These are phyloP conservation scores for Noctuana brunneofusca DNA, from an alignment of 2,888 invertebrate genomes.

Conservation along the genomic window DNA sequence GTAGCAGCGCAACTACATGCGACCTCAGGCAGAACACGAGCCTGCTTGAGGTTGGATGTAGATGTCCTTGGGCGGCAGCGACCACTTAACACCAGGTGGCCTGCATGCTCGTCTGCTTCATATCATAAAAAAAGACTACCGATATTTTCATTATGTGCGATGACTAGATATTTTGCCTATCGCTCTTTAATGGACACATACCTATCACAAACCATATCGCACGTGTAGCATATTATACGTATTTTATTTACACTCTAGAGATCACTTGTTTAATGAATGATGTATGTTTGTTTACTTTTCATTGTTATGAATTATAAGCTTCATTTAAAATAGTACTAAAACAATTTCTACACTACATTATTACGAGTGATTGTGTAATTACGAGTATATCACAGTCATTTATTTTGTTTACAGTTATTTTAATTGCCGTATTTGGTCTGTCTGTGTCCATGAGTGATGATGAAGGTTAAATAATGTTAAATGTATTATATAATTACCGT, in stretches of 20 bases:
- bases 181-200: too few relatives aligned
- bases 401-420: constrained; percentile 26
- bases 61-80: too few relatives aligned
- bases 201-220: too few relatives aligned
- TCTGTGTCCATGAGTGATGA: neutral
- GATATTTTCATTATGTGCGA: too few relatives aligned
- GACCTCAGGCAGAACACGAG: too few relatives aligned
- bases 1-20: too few relatives aligned
- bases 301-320: constrained; percentile 30
- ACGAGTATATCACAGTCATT: constrained; percentile 18
- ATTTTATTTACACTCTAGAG: constrained; percentile 17
- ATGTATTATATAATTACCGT: neutral
- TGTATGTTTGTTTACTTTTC: constrained; percentile 27
- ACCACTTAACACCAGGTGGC: too few relatives aligned
- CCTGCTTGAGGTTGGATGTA: too few relatives aligned
- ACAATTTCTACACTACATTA: constrained; percentile 19
- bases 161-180: too few relatives aligned
- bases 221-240: neutral
- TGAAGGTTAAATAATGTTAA: constrained; percentile 5
- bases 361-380: constrained; percentile 28
- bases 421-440: constrained; percentile 18
- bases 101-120: too few relatives aligned
- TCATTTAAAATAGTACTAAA: constrained; percentile 24
- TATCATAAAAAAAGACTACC: too few relatives aligned
- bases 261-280: constrained; percentile 23